Base-by-base conservation (phyloP, 2,113 vertebrate genomes). In the Hydrolagus affinis region DNA sequence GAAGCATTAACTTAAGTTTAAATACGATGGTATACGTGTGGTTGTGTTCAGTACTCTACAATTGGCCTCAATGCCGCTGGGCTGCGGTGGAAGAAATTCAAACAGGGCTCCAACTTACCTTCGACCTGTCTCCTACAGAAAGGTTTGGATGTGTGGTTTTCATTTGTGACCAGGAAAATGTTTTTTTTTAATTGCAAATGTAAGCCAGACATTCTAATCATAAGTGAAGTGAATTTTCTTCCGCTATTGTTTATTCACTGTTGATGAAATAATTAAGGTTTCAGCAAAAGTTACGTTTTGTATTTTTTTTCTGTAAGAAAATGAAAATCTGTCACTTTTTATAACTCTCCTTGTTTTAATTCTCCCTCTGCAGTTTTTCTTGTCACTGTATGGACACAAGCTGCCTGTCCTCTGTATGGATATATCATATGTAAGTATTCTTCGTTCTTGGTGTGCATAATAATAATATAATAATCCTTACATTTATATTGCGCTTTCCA, bases 371-470 rank as follows among this genome's bases (percentile, higher is more conserved):
- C 89, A 99, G 97, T 99, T 99, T 91, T 99, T 97, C 90, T 91
- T 99, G 85, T 98, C 97, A 32, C 92, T 99, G 7, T 99, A 98
- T 73, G 98, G 98, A 92, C 97, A 98, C 92, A 99, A 98, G 91
- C 92, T 98, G 86, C 98, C 97, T 0, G 97, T 99, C 11, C 93
- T 99, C 0, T 98, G 97, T 87, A 94, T 98, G 95, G 98, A 99
- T 89, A 97, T 99, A 88, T 96, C 95, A 68, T 94, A 95, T 1
- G 97, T 99, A 92, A 98, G 97, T 98, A 17, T 69, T 68, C 11
- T 15, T 73, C 30, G 69, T 21, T 56, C 21, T 62, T 28, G 60
- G 32, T 70, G 11, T 74, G 6, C 28, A 8, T 73, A 73, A n/a
- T n/a, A n/a, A n/a, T n/a, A n/a, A n/a, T n/a, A n/a, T n/a, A n/a